Base-by-base conservation (phyloP, 2,888 invertebrate genomes). In the Ophioninae sp. region DNA sequence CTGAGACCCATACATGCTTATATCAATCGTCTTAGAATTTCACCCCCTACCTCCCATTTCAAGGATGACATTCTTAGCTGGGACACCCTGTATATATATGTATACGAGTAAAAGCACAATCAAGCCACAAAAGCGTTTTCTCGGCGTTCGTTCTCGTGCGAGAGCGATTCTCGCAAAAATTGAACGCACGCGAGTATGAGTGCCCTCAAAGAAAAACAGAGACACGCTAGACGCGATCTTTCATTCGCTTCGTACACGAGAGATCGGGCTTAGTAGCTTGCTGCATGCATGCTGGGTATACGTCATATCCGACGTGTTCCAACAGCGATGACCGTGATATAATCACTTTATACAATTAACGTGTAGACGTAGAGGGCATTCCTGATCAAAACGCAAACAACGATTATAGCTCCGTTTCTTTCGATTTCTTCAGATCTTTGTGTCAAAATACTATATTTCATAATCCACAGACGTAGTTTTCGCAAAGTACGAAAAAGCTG, bases 311-410 rank as follows among this genome's bases (percentile, higher is more conserved):
- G 44, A 59, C 39, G 68, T 51, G 68, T 76, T 58, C 65, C n/a
- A 23, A 58, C 65, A 44, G 39, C 63, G 63, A 74, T n/a, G 39
- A 75, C 64, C 74, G 64, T 64, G 37, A 75, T 58, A 65, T 56
- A 65, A 65, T 75, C 64, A 75, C 37, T 65, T 75, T 58, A 58
- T 65, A 67, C 51, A 51, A 74, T 63, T 44, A 73, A 22, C 63
- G 13, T 23, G 41, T 5, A 76, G 23, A 51, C 13, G 51, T 51
- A 51, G 17, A 30, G 41, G 22, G 0, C 23, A 10, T 67, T 76
- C 6, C 58, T 59, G 41, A 8, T 13, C 23, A n/a, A 64, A 22
- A 59, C 30, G 8, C 0, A 39, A 7, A 39, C 37, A 13, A 51
- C 51, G 2, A 13, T 51, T 6, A 51, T 17, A 13, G 17, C 17